Percentiles rank a stretch among this genome's conserved stretches.
Conservation (phyloP, 2,797 vertebrate genomes). For the Pteronotus mesoamericanus region DNA sequence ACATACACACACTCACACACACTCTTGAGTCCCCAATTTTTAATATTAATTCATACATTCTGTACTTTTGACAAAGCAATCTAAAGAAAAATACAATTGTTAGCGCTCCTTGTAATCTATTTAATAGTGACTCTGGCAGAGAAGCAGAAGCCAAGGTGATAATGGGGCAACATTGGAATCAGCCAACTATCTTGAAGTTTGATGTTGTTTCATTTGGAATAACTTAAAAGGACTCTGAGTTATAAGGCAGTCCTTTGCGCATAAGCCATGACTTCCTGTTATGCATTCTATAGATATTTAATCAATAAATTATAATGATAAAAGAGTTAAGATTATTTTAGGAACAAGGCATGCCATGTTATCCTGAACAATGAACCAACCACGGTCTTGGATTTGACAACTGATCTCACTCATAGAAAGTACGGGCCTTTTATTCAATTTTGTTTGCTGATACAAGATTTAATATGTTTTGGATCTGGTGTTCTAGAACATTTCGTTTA, state of each 20-base stretch:
- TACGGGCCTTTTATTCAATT: not conserved
- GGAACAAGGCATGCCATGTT: not conserved
- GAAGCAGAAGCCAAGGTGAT: not conserved
- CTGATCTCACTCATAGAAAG: not conserved
- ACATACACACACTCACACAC: too few species aligned
- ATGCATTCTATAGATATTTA: not conserved
- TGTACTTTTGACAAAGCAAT: not conserved
- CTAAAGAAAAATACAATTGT: not conserved
- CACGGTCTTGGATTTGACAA: not conserved
- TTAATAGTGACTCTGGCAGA: slow-evolving; percentile 27
- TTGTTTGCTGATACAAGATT: not conserved
- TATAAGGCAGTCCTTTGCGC: not conserved
- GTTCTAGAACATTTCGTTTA: not conserved
- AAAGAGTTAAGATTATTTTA: not conserved
- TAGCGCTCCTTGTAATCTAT: not conserved
- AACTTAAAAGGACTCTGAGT: not conserved
- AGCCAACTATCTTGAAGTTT: not conserved
- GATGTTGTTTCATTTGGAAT: not conserved
- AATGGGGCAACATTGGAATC: not conserved
- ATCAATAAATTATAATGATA: not conserved
- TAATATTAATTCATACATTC: not conserved
- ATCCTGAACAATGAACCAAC: not conserved
- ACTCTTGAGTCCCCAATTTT: not conserved
- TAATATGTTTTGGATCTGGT: not conserved
- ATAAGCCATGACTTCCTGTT: not conserved